These are phyloP conservation scores for Rhynchophorus ferrugineus DNA, from an alignment of 1,140 invertebrate genomes.

Conservation along the genomic window DNA sequence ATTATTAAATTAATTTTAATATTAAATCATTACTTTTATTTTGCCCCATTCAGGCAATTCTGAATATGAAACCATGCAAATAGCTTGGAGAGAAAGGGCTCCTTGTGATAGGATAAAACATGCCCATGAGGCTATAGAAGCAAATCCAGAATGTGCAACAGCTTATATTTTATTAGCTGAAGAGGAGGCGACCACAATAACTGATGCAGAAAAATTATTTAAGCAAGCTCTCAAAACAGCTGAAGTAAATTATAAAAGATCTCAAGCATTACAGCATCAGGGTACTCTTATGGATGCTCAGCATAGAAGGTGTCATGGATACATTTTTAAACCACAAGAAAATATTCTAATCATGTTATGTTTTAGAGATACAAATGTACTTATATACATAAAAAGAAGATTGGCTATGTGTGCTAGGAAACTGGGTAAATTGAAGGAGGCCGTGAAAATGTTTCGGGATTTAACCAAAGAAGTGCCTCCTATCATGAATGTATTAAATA, in stretches of 20 bases:
- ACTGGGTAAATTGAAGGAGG: slow-evolving; percentile 87
- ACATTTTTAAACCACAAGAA: background rate
- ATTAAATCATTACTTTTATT: background rate
- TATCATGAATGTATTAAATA: slow-evolving; percentile 92
- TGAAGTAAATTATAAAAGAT: slow-evolving; percentile 77
- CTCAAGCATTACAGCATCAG: slow-evolving; percentile 66
- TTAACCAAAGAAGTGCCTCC: slow-evolving; percentile 93
- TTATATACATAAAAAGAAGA: slow-evolving; percentile 91
- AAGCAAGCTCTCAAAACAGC: slow-evolving; percentile 84
- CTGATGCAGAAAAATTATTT: slow-evolving; percentile 81
- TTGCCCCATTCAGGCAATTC: slow-evolving; percentile 47
- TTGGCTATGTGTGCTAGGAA: slow-evolving; percentile 96
- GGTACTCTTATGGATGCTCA: slow-evolving; percentile 68
- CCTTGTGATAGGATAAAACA: slow-evolving; percentile 85
- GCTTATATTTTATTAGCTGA: slow-evolving; percentile 94
- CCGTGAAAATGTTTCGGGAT: slow-evolving; percentile 95
- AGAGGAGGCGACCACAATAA: slow-evolving; percentile 89
- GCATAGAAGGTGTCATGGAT: slow-evolving; percentile 51
- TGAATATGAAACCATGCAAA: slow-evolving; percentile 96
- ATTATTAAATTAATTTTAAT: background rate
- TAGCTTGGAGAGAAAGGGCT: slow-evolving; percentile 94
- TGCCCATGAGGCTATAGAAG: slow-evolving; percentile 83
- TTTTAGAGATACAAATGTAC: slow-evolving; percentile 81
- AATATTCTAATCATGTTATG: background rate
- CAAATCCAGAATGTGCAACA: slow-evolving; percentile 89